Evolutionary conservation across 2,888 invertebrate genomes (phyloP), one percentile per base, ranked within the genome.

Genomic region (Parnassius orleans): DNA sequence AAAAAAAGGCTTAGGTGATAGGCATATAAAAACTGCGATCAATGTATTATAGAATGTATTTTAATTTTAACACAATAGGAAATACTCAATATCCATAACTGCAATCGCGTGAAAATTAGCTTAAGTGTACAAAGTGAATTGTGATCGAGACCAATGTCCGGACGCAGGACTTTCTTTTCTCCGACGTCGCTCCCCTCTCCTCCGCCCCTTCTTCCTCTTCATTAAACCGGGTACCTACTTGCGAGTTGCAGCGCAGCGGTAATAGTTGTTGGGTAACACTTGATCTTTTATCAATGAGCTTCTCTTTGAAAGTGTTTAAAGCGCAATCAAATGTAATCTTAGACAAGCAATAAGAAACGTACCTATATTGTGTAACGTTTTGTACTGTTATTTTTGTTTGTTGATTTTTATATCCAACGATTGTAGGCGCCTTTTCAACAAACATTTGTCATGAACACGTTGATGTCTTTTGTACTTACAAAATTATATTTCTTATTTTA

Each of bases 91-190:
- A 33, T 2, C 12, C 5, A 14, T 56, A 10, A 47, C 47, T 12
- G 11, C n/a, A 2, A 10, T 10, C 14, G 48, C 41, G 50, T 42
- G 42, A 43, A 47, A 44, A 44, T 55, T 55, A 55, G 55, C 44
- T 24, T 9, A 9, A n/a, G 55, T 15, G 44, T 52, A 14, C 53
- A 43, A 63, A 46, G 54, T 58, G 54, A 50, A 53, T 58, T 59
- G 53, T 59, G 15, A 52, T 57, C 52, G 53, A 57, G 56, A 58
- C 58, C 24, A 57, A 61, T 43, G 58, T 53, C 65, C 61, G 66
- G 69, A 68, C 72, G 75, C 67, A 68, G 71, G 73, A 73, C 76
- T 76, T 75, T 74, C 75, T 75, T 74, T 66, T 60, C 50, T 46
- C 41, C 64, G 62, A 44, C 59, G 64, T 50, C 55, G 24, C 51